Percentiles rank a stretch among this genome's conserved stretches.
Conservation (phyloP, 2,888 invertebrate species). For the Dysmachus trigonus region DNA sequence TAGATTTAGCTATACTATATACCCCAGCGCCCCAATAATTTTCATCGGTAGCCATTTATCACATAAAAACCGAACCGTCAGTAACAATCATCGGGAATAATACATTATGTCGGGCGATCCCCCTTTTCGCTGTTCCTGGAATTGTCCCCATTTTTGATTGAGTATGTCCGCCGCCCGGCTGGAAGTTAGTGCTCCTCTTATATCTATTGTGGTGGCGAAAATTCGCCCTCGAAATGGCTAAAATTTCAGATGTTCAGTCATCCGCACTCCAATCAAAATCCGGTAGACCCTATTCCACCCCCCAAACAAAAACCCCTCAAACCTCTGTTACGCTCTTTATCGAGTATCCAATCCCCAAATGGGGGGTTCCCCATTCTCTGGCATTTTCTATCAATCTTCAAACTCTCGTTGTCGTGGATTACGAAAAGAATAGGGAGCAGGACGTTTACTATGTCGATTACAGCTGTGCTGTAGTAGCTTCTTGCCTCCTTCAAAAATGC, state of each 20-base stretch:
- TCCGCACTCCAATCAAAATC: neutral
- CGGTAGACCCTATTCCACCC: neutral
- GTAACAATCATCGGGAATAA: neutral
- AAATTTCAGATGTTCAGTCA: neutral
- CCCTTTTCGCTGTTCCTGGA: neutral
- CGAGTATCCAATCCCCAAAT: neutral
- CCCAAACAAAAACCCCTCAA: neutral
- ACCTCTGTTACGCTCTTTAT: neutral
- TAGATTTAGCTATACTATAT: neutral
- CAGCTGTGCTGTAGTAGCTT: neutral
- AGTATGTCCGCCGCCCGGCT: neutral
- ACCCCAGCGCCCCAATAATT: neutral
- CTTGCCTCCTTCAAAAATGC: no score
- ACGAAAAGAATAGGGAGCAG: neutral
- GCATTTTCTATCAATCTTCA: neutral
- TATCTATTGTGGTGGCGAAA: neutral
- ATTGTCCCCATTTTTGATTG: neutral
- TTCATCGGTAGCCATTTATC: neutral
- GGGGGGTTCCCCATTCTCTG: no score
- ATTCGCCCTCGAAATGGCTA: neutral
- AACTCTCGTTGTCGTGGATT: neutral
- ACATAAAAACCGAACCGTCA: neutral
- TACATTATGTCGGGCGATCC: neutral
- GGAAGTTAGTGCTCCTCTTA: neutral
- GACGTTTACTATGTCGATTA: neutral